phyloP scores from a whole-genome alignment of 2,888 invertebrate genomes.

The Enchytraeus crypticus region DNA sequence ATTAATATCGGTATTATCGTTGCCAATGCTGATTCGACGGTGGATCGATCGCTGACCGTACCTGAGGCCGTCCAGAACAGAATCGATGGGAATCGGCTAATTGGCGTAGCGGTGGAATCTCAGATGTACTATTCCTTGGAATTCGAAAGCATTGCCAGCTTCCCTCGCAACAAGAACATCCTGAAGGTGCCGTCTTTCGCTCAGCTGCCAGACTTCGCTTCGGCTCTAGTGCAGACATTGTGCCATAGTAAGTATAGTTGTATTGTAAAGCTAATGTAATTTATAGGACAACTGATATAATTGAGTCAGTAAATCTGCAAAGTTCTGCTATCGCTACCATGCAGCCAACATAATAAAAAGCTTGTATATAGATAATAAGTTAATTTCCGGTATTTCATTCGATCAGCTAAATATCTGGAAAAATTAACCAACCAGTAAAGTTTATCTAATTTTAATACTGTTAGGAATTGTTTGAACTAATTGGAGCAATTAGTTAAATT shows the following conservation, averaged over 20 bases:
- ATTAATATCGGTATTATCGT: constrained; percentile 37
- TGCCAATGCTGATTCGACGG: constrained; percentile 38
- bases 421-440: too few relatives aligned
- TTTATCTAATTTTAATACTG: too few relatives aligned
- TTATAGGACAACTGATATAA: too few relatives aligned
- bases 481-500: too few relatives aligned
- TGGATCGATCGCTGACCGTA: constrained; percentile 31
- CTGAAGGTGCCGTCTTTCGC: constrained; percentile 27
- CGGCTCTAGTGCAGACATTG: neutral
- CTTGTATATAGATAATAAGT: too few relatives aligned
- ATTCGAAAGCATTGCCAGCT: constrained; percentile 38
- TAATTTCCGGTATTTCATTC: too few relatives aligned
- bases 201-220: constrained; percentile 1
- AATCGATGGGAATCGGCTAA: constrained; percentile 3
- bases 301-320: too few relatives aligned
- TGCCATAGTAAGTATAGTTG: constrained; percentile 10
- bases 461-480: too few relatives aligned
- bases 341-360: too few relatives aligned
- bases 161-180: constrained; percentile 35
- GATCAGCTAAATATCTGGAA: too few relatives aligned
- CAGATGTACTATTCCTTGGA: constrained; percentile 27
- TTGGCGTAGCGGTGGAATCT: constrained; percentile 10
- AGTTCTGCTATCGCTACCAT: too few relatives aligned
- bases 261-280: too few relatives aligned
- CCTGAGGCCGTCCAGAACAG: constrained; percentile 32